Conservation (phyloP, 2,888 invertebrate species). For the Dolomedes plantarius region DNA sequence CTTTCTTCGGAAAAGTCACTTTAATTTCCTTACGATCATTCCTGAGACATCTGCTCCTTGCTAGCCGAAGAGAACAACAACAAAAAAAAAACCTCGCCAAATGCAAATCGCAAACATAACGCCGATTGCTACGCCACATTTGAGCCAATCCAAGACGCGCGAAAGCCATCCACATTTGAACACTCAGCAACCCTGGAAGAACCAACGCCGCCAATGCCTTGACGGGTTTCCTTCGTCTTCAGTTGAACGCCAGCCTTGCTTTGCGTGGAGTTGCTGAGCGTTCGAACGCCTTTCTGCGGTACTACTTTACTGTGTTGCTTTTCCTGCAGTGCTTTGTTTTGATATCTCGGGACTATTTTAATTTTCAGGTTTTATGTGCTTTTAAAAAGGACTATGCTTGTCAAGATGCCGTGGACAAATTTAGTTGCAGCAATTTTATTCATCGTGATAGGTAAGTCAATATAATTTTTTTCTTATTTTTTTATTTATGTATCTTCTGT, state of each 20-base stretch:
- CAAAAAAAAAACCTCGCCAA: not conserved
- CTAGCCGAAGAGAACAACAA: not conserved
- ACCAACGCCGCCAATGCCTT: not conserved
- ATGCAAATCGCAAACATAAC: not conserved
- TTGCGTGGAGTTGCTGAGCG: slow-evolving; percentile 17
- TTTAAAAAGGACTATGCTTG: slow-evolving; percentile 8
- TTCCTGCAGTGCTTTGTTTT: slow-evolving; percentile 24
- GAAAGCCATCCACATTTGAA: not conserved
- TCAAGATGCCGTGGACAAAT: slow-evolving; percentile 34
- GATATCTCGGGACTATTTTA: slow-evolving; percentile 4
- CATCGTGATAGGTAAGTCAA: slow-evolving; percentile 35
- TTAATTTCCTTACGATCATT: too few species aligned
- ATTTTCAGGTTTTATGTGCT: slow-evolving; percentile 14
- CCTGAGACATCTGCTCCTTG: not conserved
- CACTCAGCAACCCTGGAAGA: not conserved
- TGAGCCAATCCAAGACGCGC: slow-evolving; percentile 5
- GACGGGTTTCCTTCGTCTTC: not conserved
- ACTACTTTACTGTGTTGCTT: slow-evolving; percentile 11
- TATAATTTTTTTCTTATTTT: not conserved
- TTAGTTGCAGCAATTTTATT: not conserved
- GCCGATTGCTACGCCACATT: not conserved
- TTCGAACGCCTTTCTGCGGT: not conserved
- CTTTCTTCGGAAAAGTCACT: too few species aligned
- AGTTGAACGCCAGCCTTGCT: not conserved
- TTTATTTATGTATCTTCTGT: not conserved